Evolutionary conservation across 2,888 invertebrate genomes (phyloP), one percentile per base, ranked within the genome.

Genomic region (Euplagia quadripunctaria): DNA sequence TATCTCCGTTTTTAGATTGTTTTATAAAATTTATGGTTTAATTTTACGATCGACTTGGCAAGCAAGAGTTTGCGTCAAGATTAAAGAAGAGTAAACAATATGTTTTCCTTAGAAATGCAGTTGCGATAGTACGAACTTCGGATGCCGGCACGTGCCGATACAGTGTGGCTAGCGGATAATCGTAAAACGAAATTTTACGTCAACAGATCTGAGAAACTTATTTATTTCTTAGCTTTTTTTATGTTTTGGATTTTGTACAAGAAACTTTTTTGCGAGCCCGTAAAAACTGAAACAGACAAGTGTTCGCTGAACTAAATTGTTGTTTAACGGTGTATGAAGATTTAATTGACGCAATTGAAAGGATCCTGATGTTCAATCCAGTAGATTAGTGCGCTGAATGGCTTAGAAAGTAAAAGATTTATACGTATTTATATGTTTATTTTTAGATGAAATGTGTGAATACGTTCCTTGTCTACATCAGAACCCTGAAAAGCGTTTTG

Each of bases 161-260:
- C 71, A 75, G 74, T 82, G 75, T 73, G 72, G 78, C 75, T 71
- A 63, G 46, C 80, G 70, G 77, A 78, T 86, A 85, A 81, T 88
- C 91, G 88, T 92, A 92, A 92, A 93, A 89, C 87, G 86, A 86
- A 87, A 85, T 89, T 90, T 92, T 91, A 93, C 90, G 90, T 89
- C 88, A 88, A 88, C 88, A 83, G 86, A 89, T 88, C 85, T 81
- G 75, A 66, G 76, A 87, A 93, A 93, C 85, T 92, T 93, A 93
- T 93, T 92, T 91, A 91, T 91, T 92, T 91, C 88, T 82, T 84
- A 72, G 79, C 83, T 83, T 87, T 90, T 89, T 90, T 88, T 87
- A 86, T 87, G 86, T 86, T 85, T 82, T 69, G 83, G 74, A 86
- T 86, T 86, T 85, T 79, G 74, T n/a, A 51, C 66, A 43, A 43